phyloP scores from a whole-genome alignment of 2,888 invertebrate genomes.

The Clivina fossor region DNA sequence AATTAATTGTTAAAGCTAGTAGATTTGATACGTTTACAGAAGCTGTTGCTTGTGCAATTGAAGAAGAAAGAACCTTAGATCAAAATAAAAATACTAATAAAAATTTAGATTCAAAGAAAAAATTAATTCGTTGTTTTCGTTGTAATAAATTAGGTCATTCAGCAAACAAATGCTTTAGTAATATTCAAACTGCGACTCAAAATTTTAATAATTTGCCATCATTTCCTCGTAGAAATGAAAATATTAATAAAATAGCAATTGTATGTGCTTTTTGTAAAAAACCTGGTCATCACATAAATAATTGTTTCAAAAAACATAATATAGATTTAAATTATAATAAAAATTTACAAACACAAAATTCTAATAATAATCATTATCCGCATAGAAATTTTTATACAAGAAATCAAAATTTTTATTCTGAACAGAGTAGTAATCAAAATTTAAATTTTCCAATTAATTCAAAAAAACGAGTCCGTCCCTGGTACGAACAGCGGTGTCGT shows the following conservation, averaged over 20 bases:
- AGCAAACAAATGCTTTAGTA: background rate
- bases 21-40: constrained; percentile 6
- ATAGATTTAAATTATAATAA: background rate
- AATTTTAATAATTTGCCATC: background rate
- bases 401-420: too few species aligned
- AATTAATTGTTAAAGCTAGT: constrained; percentile 19
- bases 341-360: too few species aligned
- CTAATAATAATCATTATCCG: too few species aligned
- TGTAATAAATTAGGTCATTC: constrained; percentile 1
- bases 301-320: constrained; percentile 3
- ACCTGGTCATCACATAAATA: constrained; percentile 6
- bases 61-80: constrained; percentile 13
- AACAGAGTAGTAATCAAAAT: background rate
- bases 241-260: background rate
- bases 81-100: background rate
- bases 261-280: constrained; percentile 1
- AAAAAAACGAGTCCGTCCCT: constrained; percentile 4
- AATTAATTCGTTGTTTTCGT: background rate
- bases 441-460: background rate
- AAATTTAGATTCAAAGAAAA: background rate
- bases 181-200: background rate
- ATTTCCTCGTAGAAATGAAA: background rate
- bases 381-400: too few species aligned
- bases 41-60: constrained; percentile 17
- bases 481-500: constrained; percentile 1